Percentiles rank a stretch among this genome's conserved stretches.
These are phyloP conservation scores for Sebastes paucispinis DNA, from an alignment of 2,797 vertebrate species.

Conservation along the genomic window DNA sequence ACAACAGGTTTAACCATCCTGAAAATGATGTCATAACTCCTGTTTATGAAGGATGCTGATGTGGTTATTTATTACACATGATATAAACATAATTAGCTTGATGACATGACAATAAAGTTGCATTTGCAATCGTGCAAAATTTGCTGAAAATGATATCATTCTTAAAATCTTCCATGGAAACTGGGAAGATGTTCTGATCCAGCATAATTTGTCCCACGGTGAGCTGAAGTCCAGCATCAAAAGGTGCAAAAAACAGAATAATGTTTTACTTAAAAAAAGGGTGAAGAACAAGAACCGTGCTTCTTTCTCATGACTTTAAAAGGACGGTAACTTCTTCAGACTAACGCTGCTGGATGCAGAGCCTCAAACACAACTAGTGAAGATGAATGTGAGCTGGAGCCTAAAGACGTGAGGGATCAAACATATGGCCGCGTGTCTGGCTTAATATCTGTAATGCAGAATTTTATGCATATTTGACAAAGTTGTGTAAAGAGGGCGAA, in stretches of 20 bases:
- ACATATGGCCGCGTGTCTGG: slow-evolving; percentile 33
- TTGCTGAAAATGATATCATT: too few relatives aligned
- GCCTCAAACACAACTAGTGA: slow-evolving; percentile 6
- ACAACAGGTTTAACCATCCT: too few relatives aligned
- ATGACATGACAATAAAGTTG: too few relatives aligned
- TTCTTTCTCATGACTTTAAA: background rate
- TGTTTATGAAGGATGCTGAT: too few relatives aligned
- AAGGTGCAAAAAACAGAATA: background rate
- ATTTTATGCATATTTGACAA: slow-evolving; percentile 36
- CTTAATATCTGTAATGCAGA: slow-evolving; percentile 7
- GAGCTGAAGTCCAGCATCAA: background rate
- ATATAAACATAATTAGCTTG: too few relatives aligned
- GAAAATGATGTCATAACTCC: too few relatives aligned
- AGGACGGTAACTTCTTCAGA: background rate
- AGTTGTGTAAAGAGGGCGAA: slow-evolving; percentile 11
- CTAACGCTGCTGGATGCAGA: background rate
- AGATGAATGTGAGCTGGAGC: slow-evolving; percentile 7
- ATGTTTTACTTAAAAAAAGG: background rate
- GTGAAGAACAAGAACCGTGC: background rate
- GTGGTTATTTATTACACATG: too few relatives aligned
- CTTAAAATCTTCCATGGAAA: background rate
- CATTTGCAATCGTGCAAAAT: too few relatives aligned
- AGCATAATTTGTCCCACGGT: background rate
- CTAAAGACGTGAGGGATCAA: slow-evolving; percentile 35
- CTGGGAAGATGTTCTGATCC: background rate